Evolutionary conservation across 2,888 invertebrate species (phyloP), one percentile per base, ranked within the genome.

Genomic region (Embidobia sp.): DNA sequence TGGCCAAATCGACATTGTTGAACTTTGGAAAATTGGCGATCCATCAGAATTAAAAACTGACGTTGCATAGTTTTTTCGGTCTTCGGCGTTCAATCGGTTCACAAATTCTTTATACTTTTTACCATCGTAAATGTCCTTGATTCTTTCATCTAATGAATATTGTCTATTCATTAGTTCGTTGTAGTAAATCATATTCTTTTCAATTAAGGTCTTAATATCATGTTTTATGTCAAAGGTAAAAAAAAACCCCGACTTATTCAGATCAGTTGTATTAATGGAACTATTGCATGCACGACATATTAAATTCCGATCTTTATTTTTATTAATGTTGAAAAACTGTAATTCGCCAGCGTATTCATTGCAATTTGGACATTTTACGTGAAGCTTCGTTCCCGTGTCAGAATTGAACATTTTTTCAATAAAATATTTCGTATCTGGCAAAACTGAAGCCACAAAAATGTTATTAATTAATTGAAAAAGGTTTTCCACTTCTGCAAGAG

Each of bases 311-410:
- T 11, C 11, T 22, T 42, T 2, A 10, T 22, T n/a, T 42, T n/a
- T 1, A 3, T 6, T 22, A n/a, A 22, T 33, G 10, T 33, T 13
- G 11, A 33, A 13, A n/a, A n/a, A n/a, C n/a, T n/a, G n/a, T n/a
- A 46, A 27, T 33, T 51, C 33, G 6, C 51, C 51, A 7, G 51
- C 51, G 19, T 51, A 51, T 19, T 15, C 13, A 13, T 46, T 15
- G 10, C 46, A 46, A 7, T 5, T 13, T 7, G 13, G 7, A 27
- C 46, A 46, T 5, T 13, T 15, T 1, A 15, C 46, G n/a, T 46
- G 46, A 19, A 27, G n/a, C 13, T 46, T 26, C 5, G 8, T 46
- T 15, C 15, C 27, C 7, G 27, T 27, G n/a, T 46, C 8, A 2
- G 46, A 8, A 15, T 46, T 27, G 11, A 46, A 46, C 15, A 46